phyloP scores from a whole-genome alignment of 2,888 invertebrate species.

The Lithosia quadra region DNA sequence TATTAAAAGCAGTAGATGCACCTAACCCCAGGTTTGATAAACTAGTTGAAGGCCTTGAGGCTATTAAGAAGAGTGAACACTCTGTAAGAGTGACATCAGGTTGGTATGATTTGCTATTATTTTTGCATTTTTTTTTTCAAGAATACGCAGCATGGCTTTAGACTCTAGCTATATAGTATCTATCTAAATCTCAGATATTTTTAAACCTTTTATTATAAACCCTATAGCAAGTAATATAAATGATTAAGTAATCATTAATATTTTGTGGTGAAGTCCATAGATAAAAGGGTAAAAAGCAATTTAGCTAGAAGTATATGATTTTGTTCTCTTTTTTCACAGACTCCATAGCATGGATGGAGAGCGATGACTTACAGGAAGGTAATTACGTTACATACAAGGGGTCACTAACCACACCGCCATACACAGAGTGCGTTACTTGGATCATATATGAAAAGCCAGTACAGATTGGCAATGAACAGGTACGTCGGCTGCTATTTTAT shows the following conservation, averaged over 20 bases:
- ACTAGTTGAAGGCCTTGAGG: conserved; percentile 85
- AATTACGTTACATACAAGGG: conserved; percentile 91
- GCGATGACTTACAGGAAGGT: conserved; percentile 89
- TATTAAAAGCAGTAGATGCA: conserved; percentile 87
- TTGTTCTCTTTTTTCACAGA: conserved; percentile 69
- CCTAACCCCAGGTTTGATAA: conserved; percentile 88
- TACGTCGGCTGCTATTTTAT: conserved; percentile 52
- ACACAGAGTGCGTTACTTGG: conserved; percentile 91
- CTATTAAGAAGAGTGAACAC: conserved; percentile 73
- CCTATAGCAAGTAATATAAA: no score
- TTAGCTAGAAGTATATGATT: no score
- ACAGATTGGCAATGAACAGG: conserved; percentile 89
- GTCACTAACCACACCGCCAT: conserved; percentile 91
- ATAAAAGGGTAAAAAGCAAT: no score
- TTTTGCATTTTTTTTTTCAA: no score
- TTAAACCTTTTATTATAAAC: no score
- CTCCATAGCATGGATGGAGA: conserved; percentile 90
- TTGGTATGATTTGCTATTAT: conserved; percentile 48
- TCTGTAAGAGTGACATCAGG: conserved; percentile 74
- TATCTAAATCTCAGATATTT: no score
- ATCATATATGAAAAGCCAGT: conserved; percentile 91
- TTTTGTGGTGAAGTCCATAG: no score
- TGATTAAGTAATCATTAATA: no score
- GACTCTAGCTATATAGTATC: neutral
- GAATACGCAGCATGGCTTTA: no score